Evolutionary conservation across 2,888 invertebrate species (phyloP).

Genomic region (Tetropium fuscum): DNA sequence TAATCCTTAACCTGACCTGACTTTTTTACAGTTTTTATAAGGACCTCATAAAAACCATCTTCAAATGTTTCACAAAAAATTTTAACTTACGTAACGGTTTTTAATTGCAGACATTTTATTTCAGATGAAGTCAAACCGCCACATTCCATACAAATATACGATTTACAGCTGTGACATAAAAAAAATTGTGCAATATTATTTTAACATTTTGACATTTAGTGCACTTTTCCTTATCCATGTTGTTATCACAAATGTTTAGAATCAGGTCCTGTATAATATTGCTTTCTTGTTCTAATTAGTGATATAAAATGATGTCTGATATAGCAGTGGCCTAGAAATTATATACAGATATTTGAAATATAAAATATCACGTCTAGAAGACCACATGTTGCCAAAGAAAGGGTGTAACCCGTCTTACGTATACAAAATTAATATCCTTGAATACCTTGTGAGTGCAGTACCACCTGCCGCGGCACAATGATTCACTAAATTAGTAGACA

Average conservation of each 20-base stretch:
- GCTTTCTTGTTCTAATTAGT: neutral
- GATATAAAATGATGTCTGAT: neutral
- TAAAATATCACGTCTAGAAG: slow-evolving; percentile 27
- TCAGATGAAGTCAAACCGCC: too few relatives aligned
- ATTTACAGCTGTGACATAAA: too few relatives aligned
- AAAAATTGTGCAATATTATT: too few relatives aligned
- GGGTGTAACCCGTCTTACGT: slow-evolving; percentile 36
- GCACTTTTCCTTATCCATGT: too few relatives aligned
- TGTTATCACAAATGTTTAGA: neutral
- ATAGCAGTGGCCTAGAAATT: slow-evolving; percentile 2
- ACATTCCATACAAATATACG: too few relatives aligned
- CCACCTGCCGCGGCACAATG: slow-evolving; percentile 60
- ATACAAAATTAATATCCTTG: slow-evolving; percentile 54
- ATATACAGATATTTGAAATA: neutral
- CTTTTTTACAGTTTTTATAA: too few relatives aligned
- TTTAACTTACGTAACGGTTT: too few relatives aligned
- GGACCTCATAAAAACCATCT: too few relatives aligned
- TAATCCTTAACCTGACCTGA: too few relatives aligned
- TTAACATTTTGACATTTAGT: too few relatives aligned
- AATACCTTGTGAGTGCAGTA: slow-evolving; percentile 47
- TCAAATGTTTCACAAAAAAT: too few relatives aligned
- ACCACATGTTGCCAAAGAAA: slow-evolving; percentile 35
- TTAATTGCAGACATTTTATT: too few relatives aligned
- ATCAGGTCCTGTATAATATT: neutral
- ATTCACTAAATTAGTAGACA: slow-evolving; percentile 62